phyloP scores from a whole-genome alignment of 2,113 vertebrate genomes.

The Tangachromis dhanisi region DNA sequence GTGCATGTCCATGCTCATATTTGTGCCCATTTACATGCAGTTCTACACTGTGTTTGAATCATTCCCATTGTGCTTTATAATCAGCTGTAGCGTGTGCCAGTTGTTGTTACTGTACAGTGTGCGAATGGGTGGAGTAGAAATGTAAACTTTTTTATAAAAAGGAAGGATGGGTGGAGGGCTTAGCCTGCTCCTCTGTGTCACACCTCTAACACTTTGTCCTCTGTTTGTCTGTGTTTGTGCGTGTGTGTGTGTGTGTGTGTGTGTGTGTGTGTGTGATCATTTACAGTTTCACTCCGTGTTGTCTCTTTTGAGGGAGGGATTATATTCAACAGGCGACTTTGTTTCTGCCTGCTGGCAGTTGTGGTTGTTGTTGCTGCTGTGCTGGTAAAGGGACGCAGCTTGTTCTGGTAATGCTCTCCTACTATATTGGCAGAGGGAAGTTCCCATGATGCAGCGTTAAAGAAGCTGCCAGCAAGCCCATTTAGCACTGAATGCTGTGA shows the following conservation, averaged over 20 bases:
- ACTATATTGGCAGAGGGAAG: not conserved
- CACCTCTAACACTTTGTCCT: conserved; percentile 25
- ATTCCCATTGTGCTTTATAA: not conserved
- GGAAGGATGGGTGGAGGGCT: conserved; percentile 63
- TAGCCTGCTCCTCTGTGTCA: not conserved
- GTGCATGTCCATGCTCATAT: not conserved
- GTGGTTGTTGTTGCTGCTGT: not conserved
- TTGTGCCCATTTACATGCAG: not conserved
- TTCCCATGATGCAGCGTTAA: conserved; percentile 22
- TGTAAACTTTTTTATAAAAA: conserved; percentile 27
- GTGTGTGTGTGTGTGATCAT: not conserved
- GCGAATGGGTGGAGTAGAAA: not conserved
- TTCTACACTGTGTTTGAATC: not conserved
- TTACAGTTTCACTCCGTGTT: conserved; percentile 16
- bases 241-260: not conserved
- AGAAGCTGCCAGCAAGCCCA: conserved; percentile 20
- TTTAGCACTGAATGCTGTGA: conserved; percentile 26
- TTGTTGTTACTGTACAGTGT: not conserved
- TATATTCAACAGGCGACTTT: conserved; percentile 42
- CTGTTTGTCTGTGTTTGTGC: not conserved
- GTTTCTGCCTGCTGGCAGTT: not conserved
- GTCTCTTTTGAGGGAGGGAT: conserved; percentile 6
- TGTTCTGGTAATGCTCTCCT: not conserved
- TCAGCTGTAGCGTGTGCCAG: not conserved
- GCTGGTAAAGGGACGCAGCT: not conserved